Conservation (phyloP, 2,113 vertebrate genomes). For the Tursiops truncatus region DNA sequence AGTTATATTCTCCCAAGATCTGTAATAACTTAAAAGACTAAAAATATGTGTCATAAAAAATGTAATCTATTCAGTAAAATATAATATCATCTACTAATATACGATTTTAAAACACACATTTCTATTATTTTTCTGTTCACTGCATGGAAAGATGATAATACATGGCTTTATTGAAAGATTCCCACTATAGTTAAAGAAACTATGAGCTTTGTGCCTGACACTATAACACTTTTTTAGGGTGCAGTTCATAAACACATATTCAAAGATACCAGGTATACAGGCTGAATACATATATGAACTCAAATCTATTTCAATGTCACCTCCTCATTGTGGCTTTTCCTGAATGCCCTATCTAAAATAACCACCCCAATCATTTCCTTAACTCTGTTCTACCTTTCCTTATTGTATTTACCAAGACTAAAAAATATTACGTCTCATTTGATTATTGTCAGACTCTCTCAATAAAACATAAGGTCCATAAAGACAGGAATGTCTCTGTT, state of each 20-base stretch:
- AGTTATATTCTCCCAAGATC: not conserved
- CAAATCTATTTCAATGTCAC: not conserved
- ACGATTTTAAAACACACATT: not conserved
- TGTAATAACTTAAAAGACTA: not conserved
- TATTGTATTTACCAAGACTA: not conserved
- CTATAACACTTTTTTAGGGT: not conserved
- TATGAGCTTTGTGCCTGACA: not conserved
- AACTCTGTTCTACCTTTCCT: not conserved
- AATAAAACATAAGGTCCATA: not conserved
- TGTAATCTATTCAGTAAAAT: not conserved
- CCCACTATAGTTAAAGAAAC: not conserved
- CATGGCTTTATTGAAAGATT: not conserved
- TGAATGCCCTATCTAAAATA: not conserved
- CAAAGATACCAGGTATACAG: not conserved
- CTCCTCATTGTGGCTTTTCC: not conserved
- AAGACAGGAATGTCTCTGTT: not conserved
- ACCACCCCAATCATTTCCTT: not conserved
- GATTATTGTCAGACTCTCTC: not conserved
- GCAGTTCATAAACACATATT: not conserved
- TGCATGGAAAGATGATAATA: not conserved
- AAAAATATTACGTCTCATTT: not conserved
- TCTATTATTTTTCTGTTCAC: constrained; percentile 4
- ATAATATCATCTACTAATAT: not conserved
- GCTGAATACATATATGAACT: not conserved
- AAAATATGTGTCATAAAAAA: constrained; percentile 35